Evolutionary conservation across 2,113 vertebrate genomes (phyloP), one percentile per base, ranked within the genome.

Genomic region (Saiga tatarica): DNA sequence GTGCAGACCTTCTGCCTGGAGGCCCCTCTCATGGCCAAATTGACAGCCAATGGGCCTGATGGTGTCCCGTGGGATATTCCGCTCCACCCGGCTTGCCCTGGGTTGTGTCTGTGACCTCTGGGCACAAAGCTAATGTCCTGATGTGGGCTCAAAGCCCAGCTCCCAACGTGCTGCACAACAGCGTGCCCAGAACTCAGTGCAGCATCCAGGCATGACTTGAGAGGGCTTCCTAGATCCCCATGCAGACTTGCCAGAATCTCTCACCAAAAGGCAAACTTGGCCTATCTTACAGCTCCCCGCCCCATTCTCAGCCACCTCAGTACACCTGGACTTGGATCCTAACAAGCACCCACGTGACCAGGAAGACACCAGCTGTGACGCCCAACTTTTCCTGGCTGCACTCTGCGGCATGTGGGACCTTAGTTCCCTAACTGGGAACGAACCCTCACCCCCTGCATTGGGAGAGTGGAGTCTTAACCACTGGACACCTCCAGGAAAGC

Each of bases 21-120:
- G 19, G 0, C 16, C 2, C 0, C 7, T 11, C 21, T 52, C 50
- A 3, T 15, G 0, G 39, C 30, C 8, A 3, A 28, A 33, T 7
- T 0, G 0, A 10, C 17, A 47, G 55, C 7, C 28, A 3, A 3
- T 6, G 7, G 10, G 50, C 33, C 52, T 60, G 47, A 5, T 1
- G 23, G 4, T 6, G 16, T 7, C 33, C 36, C 14, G 1, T 2
- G 0, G 0, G 13, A 7, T 13, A 5, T 5, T 45, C 36, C 33
- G 8, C 25, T 6, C 25, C 4, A 3, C 17, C 19, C 0, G 17
- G 26, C 6, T 2, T 5, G 17, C 16, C 3, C 30, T 5, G 16
- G 15, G 21, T 2, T 12, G 7, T 39, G 25, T 6, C 52, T 15
- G 7, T 8, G 19, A 78, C 7, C 57, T 7, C 8, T 28, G 4